Percentiles rank a stretch among this genome's conserved stretches.
These are phyloP conservation scores for Enteromius anoplus DNA, from an alignment of 2,797 vertebrate species.

Conservation along the genomic window DNA sequence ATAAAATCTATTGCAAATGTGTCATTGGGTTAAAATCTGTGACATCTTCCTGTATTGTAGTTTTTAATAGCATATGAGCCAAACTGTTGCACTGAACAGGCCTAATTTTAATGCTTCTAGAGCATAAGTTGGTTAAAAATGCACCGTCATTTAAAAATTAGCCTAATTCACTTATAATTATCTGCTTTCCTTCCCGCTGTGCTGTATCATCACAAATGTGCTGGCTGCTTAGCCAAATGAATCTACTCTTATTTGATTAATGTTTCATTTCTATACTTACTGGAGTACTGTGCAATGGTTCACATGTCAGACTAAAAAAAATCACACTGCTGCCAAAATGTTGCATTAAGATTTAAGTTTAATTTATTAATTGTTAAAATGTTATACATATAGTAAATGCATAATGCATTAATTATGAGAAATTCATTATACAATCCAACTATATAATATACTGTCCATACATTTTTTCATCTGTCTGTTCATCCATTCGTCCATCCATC, in stretches of 20 bases:
- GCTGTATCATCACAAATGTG: slow-evolving; percentile 37
- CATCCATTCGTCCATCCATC: not conserved
- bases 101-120: not conserved
- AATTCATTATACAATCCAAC: not conserved
- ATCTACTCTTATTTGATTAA: slow-evolving; percentile 35
- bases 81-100: not conserved
- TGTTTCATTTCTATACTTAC: slow-evolving; percentile 36
- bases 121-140: slow-evolving; percentile 17
- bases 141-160: slow-evolving; percentile 36
- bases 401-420: not conserved
- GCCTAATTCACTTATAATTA: slow-evolving; percentile 40
- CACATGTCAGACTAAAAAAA: slow-evolving; percentile 1
- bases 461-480: not conserved
- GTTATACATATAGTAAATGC: not conserved
- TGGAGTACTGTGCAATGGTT: slow-evolving; percentile 42
- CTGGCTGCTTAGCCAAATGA: slow-evolving; percentile 34
- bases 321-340: not conserved
- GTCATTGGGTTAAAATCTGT: not conserved
- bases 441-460: not conserved
- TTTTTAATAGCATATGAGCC: not conserved
- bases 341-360: not conserved
- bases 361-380: not conserved
- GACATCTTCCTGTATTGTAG: not conserved
- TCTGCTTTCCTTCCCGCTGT: not conserved
- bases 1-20: not conserved